Evolutionary conservation across 2,888 invertebrate species (phyloP).

Genomic region (Labia minor): DNA sequence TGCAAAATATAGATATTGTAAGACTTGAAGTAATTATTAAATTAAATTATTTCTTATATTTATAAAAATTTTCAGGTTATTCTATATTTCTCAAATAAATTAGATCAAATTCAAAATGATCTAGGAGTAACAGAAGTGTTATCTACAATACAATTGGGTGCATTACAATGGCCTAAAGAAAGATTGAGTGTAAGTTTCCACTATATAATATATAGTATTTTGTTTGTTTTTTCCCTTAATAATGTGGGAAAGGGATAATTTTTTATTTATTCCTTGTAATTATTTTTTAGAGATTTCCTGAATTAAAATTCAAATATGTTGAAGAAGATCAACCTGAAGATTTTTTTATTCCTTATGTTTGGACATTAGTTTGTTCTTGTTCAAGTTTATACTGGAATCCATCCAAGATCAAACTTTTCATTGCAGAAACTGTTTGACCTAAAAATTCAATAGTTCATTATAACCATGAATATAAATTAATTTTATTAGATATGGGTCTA

Average conservation of each 20-base stretch:
- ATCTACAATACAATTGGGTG: slow-evolving; percentile 78
- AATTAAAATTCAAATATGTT: slow-evolving; percentile 96
- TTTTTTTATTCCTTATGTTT: slow-evolving; percentile 98
- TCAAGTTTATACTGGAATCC: slow-evolving; percentile 44
- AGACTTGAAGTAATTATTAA: slow-evolving; percentile 30
- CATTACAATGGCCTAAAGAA: slow-evolving; percentile 88
- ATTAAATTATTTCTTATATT: not conserved
- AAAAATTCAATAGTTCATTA: not conserved
- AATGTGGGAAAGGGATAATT: slow-evolving; percentile 18
- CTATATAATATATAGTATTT: no score
- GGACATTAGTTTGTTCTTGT: slow-evolving; percentile 68
- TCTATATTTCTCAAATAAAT: slow-evolving; percentile 54
- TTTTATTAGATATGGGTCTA: not conserved
- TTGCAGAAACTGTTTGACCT: slow-evolving; percentile 21
- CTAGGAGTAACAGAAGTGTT: slow-evolving; percentile 80
- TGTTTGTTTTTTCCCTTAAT: not conserved
- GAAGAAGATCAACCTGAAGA: slow-evolving; percentile 98
- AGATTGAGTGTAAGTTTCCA: slow-evolving; percentile 68
- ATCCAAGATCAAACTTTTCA: slow-evolving; percentile 34
- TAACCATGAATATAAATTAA: not conserved
- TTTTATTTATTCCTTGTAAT: slow-evolving; percentile 3
- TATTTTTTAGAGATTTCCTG: slow-evolving; percentile 83
- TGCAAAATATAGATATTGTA: slow-evolving; percentile 90
- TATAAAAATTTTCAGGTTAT: slow-evolving; percentile 43
- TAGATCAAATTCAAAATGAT: slow-evolving; percentile 50